Evolutionary conservation across 2,797 vertebrate genomes (phyloP), one percentile per base, ranked within the genome.

Genomic region (Hylomyscus alleni): DNA sequence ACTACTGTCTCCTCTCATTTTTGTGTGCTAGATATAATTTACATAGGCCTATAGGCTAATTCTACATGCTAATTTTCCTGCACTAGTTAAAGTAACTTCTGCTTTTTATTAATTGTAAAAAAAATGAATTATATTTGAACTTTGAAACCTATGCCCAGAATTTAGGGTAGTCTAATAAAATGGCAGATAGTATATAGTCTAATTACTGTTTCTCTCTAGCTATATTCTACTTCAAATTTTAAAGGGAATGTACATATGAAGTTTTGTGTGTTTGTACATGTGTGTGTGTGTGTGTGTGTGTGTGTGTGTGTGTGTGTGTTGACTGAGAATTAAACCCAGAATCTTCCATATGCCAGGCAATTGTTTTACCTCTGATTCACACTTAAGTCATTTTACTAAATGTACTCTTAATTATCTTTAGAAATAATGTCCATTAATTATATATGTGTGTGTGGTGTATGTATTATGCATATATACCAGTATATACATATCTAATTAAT

Each of bases 111-210:
- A 54, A 34, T 31, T 87, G 29, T 40, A 80, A 95, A 95, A 81
- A 65, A 37, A 92, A 82, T 17, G 83, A 77, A 86, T 86, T 87
- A 67, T 75, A 77, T 80, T 34, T 92, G 52, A 92, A 75, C 4
- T 3, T 89, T 44, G 37, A 84, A 85, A 72, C 75, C 56, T 52
- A 82, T 60, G 26, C 1, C 19, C 31, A 65, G 1, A 56, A 75
- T 80, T 73, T 90, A 78, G 54, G 10, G 15, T 56, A 26, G 4
- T 54, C 6, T 60, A 69, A 44, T 88, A 54, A 89, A 92, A 81
- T 72, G 44, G 31, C 7, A 62, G 29, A 34, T 31, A 34, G 2
- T 47, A 37, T 26, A 29, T 47, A 75, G 78, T 86, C 83, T 75
- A 56, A 52, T 15, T 54, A 77, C 56, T 19, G 67, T 65, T 91